A percentile compares a stretch with the other conserved stretches of the same genome.
Conservation (phyloP, 2,888 invertebrate species). For the Chalcis sispes region DNA sequence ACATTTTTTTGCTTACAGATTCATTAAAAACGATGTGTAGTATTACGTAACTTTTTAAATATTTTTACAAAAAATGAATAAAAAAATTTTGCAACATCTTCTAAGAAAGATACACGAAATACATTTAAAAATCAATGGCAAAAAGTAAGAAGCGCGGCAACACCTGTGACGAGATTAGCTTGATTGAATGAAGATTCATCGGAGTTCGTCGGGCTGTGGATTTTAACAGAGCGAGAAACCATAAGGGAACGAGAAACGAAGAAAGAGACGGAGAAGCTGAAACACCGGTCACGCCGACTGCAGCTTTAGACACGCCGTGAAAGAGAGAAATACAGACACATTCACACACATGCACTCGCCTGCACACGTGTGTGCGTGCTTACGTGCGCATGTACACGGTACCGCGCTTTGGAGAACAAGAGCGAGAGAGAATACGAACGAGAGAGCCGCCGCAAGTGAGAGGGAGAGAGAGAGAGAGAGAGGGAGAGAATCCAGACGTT, state of each 20-base stretch:
- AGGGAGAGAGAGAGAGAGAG: slow-evolving; percentile 42
- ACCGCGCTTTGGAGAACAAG: slow-evolving; percentile 22
- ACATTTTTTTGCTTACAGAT: no score
- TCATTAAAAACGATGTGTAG: no score
- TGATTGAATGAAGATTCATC: slow-evolving; percentile 56
- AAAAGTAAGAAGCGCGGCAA: slow-evolving; percentile 24
- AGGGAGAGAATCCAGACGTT: slow-evolving; percentile 61
- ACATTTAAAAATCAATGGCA: no score
- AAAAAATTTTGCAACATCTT: no score
- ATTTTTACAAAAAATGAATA: no score
- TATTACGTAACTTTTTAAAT: no score
- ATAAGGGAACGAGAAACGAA: slow-evolving; percentile 30
- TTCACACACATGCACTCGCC: neutral
- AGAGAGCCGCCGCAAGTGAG: slow-evolving; percentile 7
- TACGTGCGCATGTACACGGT: no score
- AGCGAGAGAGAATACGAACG: slow-evolving; percentile 27
- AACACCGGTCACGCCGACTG: no score
- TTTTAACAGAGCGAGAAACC: neutral
- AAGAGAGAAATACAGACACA: slow-evolving; percentile 42
- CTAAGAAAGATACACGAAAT: no score
- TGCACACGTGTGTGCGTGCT: neutral
- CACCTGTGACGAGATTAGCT: slow-evolving; percentile 54
- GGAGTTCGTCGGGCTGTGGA: slow-evolving; percentile 29
- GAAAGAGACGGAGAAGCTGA: slow-evolving; percentile 22
- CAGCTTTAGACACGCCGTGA: slow-evolving; percentile 25